Evolutionary conservation across 2,888 invertebrate species (phyloP).

Genomic region (Axea sp.): DNA sequence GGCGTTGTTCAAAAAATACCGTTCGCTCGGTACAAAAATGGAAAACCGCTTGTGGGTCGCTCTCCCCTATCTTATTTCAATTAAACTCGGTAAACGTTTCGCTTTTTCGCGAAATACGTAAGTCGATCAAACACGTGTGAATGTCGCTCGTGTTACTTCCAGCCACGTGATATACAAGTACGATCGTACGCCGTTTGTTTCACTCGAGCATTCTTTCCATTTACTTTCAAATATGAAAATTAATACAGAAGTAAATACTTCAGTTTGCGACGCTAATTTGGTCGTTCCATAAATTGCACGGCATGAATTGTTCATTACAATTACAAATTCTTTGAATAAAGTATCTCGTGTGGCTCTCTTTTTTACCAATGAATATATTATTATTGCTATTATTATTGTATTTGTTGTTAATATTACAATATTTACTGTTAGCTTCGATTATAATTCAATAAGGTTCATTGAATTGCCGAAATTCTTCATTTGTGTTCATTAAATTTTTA

Average conservation of each 20-base stretch:
- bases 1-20: not conserved
- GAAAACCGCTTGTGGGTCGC: conserved; percentile 4
- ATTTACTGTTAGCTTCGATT: not conserved
- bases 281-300: not conserved
- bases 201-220: conserved; percentile 19
- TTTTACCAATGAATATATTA: too few relatives aligned
- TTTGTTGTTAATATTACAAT: too few relatives aligned
- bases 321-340: too few relatives aligned
- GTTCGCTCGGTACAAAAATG: not conserved
- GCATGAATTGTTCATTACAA: too few relatives aligned
- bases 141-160: conserved; percentile 38
- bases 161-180: conserved; percentile 41
- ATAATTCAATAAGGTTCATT: not conserved
- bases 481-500: conserved; percentile 6
- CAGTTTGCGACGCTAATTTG: not conserved
- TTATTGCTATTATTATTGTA: too few relatives aligned
- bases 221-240: conserved; percentile 46
- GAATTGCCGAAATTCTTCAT: too few relatives aligned
- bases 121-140: conserved; percentile 45
- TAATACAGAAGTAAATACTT: not conserved
- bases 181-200: conserved; percentile 39
- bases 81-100: conserved; percentile 1
- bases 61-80: conserved; percentile 14
- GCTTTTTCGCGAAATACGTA: not conserved
- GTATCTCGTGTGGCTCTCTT: too few relatives aligned